Evolutionary conservation across 2,113 vertebrate genomes (phyloP).

Genomic region (cat (Felis catus)): F.catus_Fca126_mat1.0 CM031414.1:87423501-87424000

Average conservation of each 20-base stretch:
- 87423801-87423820: neutral
- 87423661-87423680: neutral
- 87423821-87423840: neutral
- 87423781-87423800: neutral
- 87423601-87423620: neutral
- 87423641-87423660: neutral
- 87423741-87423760: neutral
- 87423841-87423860: neutral
- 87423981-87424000: conserved; percentile 50
- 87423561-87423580: neutral
- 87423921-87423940: neutral
- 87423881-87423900: neutral
- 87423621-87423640: neutral
- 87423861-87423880: neutral
- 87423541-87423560: neutral
- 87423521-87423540: neutral
- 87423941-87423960: neutral
- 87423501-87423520: neutral
- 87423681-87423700: conserved; percentile 9
- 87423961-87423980: conserved; percentile 36
- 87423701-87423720: neutral
- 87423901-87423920: neutral
- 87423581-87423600: neutral
- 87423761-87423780: neutral
- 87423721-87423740: neutral